phyloP scores from a whole-genome alignment of 2,797 vertebrate species.

The Glyptemys insculpta region DNA sequence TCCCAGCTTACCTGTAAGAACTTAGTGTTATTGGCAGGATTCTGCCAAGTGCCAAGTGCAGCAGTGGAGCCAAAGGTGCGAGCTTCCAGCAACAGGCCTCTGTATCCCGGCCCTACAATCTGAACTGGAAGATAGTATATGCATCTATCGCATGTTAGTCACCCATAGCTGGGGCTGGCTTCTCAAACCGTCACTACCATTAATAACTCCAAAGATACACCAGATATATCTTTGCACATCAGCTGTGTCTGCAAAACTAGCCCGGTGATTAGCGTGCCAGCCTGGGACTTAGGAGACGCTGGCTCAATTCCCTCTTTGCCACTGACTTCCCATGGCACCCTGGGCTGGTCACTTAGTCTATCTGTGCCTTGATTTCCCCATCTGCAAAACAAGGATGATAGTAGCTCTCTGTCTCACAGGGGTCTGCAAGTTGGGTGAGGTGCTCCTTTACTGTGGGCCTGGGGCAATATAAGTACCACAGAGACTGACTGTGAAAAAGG shows the following conservation, averaged over 20 bases:
- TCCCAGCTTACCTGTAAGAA: constrained; percentile 70
- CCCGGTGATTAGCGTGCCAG: not conserved
- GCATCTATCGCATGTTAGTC: not conserved
- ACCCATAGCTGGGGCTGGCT: not conserved
- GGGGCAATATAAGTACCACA: not conserved
- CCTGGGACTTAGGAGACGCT: not conserved
- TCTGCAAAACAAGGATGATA: not conserved
- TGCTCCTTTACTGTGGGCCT: not conserved
- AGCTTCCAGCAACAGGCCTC: constrained; percentile 74
- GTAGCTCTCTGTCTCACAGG: not conserved
- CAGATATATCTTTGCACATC: not conserved
- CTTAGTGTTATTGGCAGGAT: constrained; percentile 76
- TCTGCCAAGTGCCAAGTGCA: constrained; percentile 73
- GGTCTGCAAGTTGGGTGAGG: not conserved
- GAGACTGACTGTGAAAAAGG: not conserved
- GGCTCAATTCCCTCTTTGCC: not conserved
- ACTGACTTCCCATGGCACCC: not conserved
- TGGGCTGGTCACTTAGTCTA: not conserved
- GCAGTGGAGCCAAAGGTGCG: constrained; percentile 30
- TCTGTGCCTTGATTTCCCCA: not conserved
- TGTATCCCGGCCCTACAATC: constrained; percentile 72
- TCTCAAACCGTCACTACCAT: not conserved
- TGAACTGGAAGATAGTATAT: constrained; percentile 60
- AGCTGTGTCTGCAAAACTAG: not conserved
- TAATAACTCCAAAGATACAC: not conserved